phyloP scores from a whole-genome alignment of 2,797 vertebrate genomes.

The Propithecus perrieri region DNA sequence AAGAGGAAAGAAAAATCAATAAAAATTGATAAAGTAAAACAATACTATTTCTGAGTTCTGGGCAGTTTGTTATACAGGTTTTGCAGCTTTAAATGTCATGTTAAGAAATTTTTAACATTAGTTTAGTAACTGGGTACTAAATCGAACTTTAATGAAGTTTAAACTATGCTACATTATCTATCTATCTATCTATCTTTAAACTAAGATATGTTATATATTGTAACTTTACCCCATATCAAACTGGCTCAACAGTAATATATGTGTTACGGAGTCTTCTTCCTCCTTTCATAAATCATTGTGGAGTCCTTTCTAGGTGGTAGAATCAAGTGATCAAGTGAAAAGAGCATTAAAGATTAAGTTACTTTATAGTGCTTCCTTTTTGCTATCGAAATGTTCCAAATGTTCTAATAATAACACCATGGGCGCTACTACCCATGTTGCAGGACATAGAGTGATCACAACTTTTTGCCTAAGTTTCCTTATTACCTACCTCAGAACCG shows the following conservation, averaged over 20 bases:
- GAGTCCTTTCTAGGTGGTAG: not conserved
- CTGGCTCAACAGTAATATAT: not conserved
- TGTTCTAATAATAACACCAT: not conserved
- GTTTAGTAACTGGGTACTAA: not conserved
- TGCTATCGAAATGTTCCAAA: not conserved
- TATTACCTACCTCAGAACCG: not conserved
- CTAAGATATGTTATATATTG: not conserved
- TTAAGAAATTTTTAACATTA: not conserved
- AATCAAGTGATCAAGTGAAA: not conserved
- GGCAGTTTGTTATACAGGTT: not conserved
- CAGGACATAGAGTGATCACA: not conserved
- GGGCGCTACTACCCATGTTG: not conserved
- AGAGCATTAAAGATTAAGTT: not conserved
- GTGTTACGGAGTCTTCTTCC: not conserved
- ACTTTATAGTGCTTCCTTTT: not conserved
- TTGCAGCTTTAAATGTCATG: not conserved
- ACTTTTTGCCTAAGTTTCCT: not conserved
- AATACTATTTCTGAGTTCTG: not conserved
- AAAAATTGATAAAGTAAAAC: not conserved
- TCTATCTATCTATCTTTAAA: not conserved
- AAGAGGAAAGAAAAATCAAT: not conserved
- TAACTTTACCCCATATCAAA: not conserved
- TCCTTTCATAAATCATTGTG: not conserved
- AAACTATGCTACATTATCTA: not conserved
- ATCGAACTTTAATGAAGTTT: not conserved